Base-by-base conservation (phyloP, 2,888 invertebrate species). In the Liodrosophila aerea region DNA sequence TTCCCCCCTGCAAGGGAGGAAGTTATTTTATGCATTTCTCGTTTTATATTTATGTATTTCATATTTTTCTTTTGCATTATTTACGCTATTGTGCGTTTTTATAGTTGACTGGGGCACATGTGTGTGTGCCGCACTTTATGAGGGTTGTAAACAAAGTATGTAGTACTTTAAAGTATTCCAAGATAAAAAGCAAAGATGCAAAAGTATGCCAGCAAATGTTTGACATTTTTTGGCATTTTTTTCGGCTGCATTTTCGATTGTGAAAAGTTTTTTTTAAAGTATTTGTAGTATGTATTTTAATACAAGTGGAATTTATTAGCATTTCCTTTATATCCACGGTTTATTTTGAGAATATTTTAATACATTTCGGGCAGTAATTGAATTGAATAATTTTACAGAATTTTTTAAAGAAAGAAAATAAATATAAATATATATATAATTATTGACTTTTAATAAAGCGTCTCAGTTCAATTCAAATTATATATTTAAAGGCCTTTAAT, bases 21-120 rank as follows among this genome's bases (percentile, higher is more conserved):
- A 4, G 34, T 58, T 47, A 22, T 59, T 71, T 71, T 74, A 64
- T 73, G 82, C 70, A 61, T 66, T 81, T 53, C n/a, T 22, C 33
- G 31, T 60, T 64, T 18, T 5, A n/a, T 61, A 78, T 82, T 75
- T 77, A 77, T 81, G 51, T 71, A 60, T 77, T 77, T 61, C 65
- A 58, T 57, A 75, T 70, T 82, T 71, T 76, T 60, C 44, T 43
- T 29, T 72, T 61, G 30, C 62, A 75, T 77, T 77, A 66, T 75
- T 77, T 73, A 73, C 67, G 78, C 64, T 56, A 43, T 59, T 59
- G 56, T 81, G 73, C 61, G 41, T 49, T 77, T 76, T 75, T 73
- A 67, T 82, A 82, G 82, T 70, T 77, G 70, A 66, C 63, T 66
- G 81, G 71, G 65, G 41, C 68, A 69, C 70, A 69, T 64, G 46